phyloP scores from a whole-genome alignment of 1,140 invertebrate genomes.

The Pygmarrhopalites habei region DNA sequence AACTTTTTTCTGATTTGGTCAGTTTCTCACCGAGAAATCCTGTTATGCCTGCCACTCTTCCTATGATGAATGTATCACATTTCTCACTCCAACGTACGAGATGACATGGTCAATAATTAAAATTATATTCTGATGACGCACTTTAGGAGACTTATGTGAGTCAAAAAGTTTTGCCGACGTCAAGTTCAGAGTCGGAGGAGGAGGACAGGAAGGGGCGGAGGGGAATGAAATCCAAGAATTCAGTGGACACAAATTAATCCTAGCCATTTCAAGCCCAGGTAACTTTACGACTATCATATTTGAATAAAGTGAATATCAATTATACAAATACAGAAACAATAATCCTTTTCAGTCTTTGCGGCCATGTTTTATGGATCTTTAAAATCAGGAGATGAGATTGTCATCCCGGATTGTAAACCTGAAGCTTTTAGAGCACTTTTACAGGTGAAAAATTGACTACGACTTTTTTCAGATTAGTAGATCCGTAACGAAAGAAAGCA shows the following conservation, averaged over 20 bases:
- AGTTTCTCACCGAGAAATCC: no score
- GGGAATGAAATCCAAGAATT: neutral
- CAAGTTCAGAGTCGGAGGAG: conserved; percentile 19
- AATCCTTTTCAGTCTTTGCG: conserved; percentile 24
- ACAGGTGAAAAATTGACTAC: conserved; percentile 3
- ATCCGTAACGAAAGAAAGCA: no score
- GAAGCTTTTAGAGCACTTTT: conserved; percentile 18
- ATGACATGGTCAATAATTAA: no score
- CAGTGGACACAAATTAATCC: conserved; percentile 21
- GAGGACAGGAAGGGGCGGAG: neutral
- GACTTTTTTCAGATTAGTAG: neutral
- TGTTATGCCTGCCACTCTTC: no score
- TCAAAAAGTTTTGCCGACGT: conserved; percentile 20
- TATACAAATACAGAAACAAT: no score
- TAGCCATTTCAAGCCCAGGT: conserved; percentile 26
- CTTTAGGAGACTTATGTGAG: neutral
- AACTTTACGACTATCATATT: no score
- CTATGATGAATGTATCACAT: no score
- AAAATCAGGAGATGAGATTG: neutral
- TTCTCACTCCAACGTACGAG: no score
- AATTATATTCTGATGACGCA: neutral
- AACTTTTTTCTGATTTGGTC: neutral
- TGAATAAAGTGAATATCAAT: no score
- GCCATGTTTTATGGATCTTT: conserved; percentile 28
- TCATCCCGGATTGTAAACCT: conserved; percentile 25